Conservation (phyloP, 2,888 invertebrate species). For the Dyspetes luteomarginatus region DNA sequence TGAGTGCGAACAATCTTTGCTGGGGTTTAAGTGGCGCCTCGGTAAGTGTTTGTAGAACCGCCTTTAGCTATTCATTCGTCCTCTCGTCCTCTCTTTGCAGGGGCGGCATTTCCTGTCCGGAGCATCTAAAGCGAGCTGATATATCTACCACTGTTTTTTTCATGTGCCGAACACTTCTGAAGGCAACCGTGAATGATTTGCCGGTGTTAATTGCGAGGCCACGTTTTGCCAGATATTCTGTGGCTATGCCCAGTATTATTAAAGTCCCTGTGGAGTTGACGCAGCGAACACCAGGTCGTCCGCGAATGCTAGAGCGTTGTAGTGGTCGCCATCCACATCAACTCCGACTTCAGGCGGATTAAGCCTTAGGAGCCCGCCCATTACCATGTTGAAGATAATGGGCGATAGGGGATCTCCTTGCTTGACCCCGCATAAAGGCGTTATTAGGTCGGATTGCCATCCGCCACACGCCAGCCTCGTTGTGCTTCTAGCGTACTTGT, state of each 20-base stretch:
- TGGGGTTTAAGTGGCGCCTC: slow-evolving; percentile 51
- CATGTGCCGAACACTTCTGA: background rate
- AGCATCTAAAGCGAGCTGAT: background rate
- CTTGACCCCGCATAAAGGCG: slow-evolving; percentile 62
- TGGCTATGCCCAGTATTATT: slow-evolving; percentile 4
- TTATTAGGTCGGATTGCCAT: background rate
- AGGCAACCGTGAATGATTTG: slow-evolving; percentile 48
- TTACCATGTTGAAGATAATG: slow-evolving; percentile 59
- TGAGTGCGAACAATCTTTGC: slow-evolving; percentile 60
- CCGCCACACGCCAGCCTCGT: slow-evolving; percentile 41
- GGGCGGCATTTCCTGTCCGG: slow-evolving; percentile 14
- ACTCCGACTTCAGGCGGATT: slow-evolving; percentile 36
- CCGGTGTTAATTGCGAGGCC: slow-evolving; percentile 45
- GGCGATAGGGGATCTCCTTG: slow-evolving; percentile 69
- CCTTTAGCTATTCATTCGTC: slow-evolving; percentile 33
- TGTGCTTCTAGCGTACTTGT: slow-evolving; percentile 15
- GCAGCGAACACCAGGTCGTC: slow-evolving; percentile 65
- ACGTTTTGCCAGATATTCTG: slow-evolving; percentile 18
- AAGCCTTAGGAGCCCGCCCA: slow-evolving; percentile 20
- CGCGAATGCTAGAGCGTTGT: slow-evolving; percentile 63
- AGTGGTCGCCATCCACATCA: background rate
- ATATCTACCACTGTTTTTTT: slow-evolving; percentile 57
- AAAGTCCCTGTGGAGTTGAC: slow-evolving; percentile 45
- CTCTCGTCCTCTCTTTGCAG: slow-evolving; percentile 48
- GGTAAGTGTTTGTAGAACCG: background rate